Evolutionary conservation across 2,113 vertebrate species (phyloP).

Genomic region (Panthera leo): DNA sequence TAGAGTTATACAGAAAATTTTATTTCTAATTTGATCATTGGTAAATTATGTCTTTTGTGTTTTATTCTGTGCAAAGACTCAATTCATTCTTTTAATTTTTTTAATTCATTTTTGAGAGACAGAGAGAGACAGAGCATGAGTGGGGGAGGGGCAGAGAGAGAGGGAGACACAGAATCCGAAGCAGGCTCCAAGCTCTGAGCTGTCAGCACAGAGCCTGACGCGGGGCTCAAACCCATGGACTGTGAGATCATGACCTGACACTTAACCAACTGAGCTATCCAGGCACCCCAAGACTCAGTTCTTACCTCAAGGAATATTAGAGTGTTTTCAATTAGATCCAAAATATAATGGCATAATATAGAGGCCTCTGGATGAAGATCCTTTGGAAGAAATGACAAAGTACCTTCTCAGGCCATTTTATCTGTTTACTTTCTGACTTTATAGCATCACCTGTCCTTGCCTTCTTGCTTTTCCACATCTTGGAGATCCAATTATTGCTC

Average conservation of each 20-base stretch:
- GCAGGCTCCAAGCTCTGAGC: too few species aligned
- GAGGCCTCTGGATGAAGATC: neutral
- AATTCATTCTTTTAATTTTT: neutral
- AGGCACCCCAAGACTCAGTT: neutral
- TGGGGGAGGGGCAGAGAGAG: too few species aligned
- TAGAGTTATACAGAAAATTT: neutral
- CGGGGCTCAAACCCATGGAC: too few species aligned
- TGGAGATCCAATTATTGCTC: neutral
- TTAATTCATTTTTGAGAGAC: too few species aligned
- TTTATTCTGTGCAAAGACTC: neutral
- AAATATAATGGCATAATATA: neutral
- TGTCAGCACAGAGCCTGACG: too few species aligned
- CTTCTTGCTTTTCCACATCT: neutral
- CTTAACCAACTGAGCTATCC: too few species aligned
- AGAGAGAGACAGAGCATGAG: too few species aligned
- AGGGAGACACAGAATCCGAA: too few species aligned
- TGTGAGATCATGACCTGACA: too few species aligned
- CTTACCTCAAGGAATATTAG: neutral
- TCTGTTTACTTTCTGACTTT: neutral
- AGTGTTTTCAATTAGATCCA: neutral
- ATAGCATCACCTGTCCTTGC: neutral
- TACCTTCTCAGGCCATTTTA: neutral
- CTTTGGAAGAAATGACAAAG: neutral
- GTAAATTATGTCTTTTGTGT: neutral
- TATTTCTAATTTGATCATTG: constrained; percentile 13